Conservation (phyloP, 2,797 vertebrate genomes). For the Eurystomus glaucurus region DNA sequence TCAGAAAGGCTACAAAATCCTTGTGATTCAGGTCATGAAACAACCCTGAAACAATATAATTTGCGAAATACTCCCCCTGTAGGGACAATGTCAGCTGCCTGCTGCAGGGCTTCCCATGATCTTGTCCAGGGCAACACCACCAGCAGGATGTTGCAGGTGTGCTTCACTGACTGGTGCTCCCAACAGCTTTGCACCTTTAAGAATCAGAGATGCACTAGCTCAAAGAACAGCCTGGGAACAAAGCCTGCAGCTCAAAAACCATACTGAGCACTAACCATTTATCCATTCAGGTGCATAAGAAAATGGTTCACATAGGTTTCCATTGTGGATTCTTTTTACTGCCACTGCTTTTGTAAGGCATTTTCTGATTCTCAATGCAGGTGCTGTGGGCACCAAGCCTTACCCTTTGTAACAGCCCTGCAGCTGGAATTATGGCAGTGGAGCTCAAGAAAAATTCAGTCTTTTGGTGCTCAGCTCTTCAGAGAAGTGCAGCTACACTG, state of each 20-base stretch:
- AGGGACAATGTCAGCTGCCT: background rate
- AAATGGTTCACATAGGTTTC: background rate
- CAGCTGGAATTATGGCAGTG: background rate
- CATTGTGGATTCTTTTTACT: background rate
- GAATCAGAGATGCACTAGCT: background rate
- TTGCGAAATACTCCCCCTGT: background rate
- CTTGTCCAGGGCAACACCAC: background rate
- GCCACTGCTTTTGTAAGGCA: background rate
- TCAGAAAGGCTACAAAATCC: background rate
- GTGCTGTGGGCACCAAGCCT: background rate
- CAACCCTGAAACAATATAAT: background rate
- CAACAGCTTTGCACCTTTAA: background rate
- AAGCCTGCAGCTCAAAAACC: background rate
- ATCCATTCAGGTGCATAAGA: background rate
- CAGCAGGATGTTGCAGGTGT: background rate
- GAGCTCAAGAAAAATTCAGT: background rate
- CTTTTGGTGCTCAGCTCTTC: background rate
- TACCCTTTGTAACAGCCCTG: background rate
- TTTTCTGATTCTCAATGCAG: background rate
- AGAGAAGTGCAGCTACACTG: background rate
- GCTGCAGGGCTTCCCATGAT: background rate
- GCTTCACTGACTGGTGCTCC: background rate
- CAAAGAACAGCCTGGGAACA: background rate
- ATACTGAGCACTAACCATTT: background rate
- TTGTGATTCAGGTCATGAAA: background rate